Base-by-base conservation (phyloP, 2,888 invertebrate species). In the Steinernema hermaphroditum region DNA sequence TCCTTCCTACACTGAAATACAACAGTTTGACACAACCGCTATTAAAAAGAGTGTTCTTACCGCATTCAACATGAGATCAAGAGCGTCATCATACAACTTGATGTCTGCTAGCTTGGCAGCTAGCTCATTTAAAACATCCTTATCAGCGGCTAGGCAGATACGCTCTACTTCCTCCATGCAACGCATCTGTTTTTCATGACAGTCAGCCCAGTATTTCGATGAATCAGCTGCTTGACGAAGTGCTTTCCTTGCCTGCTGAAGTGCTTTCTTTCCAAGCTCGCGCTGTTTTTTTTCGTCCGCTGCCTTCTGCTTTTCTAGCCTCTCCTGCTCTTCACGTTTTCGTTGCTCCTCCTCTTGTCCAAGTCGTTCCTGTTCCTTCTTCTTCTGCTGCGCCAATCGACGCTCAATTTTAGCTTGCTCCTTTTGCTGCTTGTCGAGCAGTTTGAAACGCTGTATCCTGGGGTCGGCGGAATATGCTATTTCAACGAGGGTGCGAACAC, bases 381-480 rank as follows among this genome's bases (percentile, higher is more conserved):
- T 72, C 70, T 74, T 75, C 46, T 79, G 77, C 54, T 73, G 68
- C 54, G 78, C 79, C 24, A 75, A 75, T 32, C 71, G 74, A 62
- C 76, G 78, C 50, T 76, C 72, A 24, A 80, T 82, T 16, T 79
- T 79, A 57, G 82, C 83, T 70, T 81, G 79, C 57, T 76, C 76
- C 50, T 82, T 76, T 54, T 74, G 57, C 19, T 73, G 37, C 37
- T 75, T 74, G 69, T 73, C 80, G 9, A 77, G 69, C 32, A 78
- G 94, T 85, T 94, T 95, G 88, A 96, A 96, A 82, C 91, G 91
- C 73, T 91, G 91, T 85, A 99, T 94, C 81, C 98, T 90, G 0
- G 96, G 96, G 89, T 99, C 98, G 80, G 92, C 91, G 79, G 92
- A 91, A 87, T 97, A 97, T 0, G 96, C 94, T 87, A 93, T 90